Evolutionary conservation across 2,888 invertebrate species (phyloP).

Genomic region (Drosophila gaucha): DNA sequence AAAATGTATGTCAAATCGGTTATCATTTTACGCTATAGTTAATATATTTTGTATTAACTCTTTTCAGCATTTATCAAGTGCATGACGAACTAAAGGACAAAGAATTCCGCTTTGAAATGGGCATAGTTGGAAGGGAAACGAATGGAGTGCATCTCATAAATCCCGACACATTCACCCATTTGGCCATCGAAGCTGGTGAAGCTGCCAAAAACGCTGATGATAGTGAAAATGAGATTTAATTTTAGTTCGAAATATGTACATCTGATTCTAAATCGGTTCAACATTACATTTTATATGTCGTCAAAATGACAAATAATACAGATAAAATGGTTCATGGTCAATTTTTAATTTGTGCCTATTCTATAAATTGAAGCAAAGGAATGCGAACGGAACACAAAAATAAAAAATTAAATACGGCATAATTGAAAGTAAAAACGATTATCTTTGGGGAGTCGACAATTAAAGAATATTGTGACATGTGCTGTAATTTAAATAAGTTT

Average conservation of each 20-base stretch:
- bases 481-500: too few species aligned
- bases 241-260: conserved; percentile 30
- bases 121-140: conserved; percentile 95
- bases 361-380: neutral
- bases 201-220: conserved; percentile 88
- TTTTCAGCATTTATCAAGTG: conserved; percentile 92
- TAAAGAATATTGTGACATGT: too few species aligned
- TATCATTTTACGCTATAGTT: neutral
- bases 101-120: conserved; percentile 97
- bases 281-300: conserved; percentile 31
- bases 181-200: conserved; percentile 95
- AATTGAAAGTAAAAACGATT: neutral
- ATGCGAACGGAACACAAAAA: neutral
- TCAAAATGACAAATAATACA: conserved; percentile 32
- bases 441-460: neutral
- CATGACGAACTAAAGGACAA: conserved; percentile 94
- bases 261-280: conserved; percentile 48
- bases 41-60: conserved; percentile 5
- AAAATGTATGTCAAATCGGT: conserved; percentile 89
- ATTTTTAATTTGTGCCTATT: conserved; percentile 1
- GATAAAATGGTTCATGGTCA: conserved; percentile 16
- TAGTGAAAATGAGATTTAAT: conserved; percentile 86
- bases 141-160: conserved; percentile 93
- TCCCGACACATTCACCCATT: conserved; percentile 90
- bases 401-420: too few species aligned